Evolutionary conservation across 2,797 vertebrate genomes (phyloP), one percentile per base, ranked within the genome.

Genomic region (Chaetodon trifasciatus): DNA sequence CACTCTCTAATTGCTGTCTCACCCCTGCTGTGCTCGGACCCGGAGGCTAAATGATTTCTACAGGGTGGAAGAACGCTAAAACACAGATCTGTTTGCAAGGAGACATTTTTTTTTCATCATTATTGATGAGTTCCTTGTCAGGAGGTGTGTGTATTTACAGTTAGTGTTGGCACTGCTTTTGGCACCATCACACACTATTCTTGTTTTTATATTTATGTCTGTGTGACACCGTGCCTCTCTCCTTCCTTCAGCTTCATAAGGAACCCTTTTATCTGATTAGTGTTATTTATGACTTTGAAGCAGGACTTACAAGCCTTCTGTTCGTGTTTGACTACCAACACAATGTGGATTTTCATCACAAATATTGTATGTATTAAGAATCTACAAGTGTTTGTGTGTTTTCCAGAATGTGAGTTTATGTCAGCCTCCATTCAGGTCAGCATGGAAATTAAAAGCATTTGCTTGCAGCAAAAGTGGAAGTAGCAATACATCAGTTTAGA

Each of bases 1-100:
- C 88, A 82, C 81, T 88, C 89, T 92, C 89, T 95, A 95, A 95
- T 95, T 95, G 94, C 93, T 85, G 89, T 85, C 91, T 92, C 85
- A 79, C 89, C 86, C 94, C 93, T 88, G 92, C 94, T 92, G 93
- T 72, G 91, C 77, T 90, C 58, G 74, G 81, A 90, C 92, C 95
- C 73, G 42, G 78, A 95, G 93, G 95, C 94, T 94, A 95, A 95
- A 94, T 93, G 84, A 87, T 92, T 93, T 92, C 90, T 92, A 82
- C 91, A 78, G 91, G 82, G 74, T 37, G 68, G 69, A 85, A 90
- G 84, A 66, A 69, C 65, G 77, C 13, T 32, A 53, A 93, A 92
- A 90, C 82, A 90, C 86, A 50, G 81, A 87, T 65, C 84, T 68
- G 70, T 84, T 84, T 82, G 75, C 71, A 74, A 88, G 62, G 42